phyloP scores from a whole-genome alignment of 1,140 invertebrate species.

The Meloidogyne chitwoodi region DNA sequence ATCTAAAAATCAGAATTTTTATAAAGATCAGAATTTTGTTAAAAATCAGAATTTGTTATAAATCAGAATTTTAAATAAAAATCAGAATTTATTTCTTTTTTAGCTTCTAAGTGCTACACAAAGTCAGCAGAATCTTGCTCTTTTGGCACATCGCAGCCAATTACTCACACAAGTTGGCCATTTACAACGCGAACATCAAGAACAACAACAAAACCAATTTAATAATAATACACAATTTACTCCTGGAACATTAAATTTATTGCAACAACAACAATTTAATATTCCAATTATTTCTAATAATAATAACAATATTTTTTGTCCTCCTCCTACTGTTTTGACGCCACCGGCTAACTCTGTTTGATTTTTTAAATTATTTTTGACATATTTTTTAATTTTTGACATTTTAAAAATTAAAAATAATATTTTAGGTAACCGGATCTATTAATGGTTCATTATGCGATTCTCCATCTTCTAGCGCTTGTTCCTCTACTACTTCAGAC shows the following conservation, averaged over 20 bases:
- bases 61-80: no score
- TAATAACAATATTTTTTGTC: neutral
- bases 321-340: neutral
- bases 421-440: neutral
- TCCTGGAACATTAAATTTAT: neutral
- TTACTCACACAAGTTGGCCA: neutral
- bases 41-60: neutral
- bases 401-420: no score
- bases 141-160: neutral
- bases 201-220: neutral
- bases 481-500: neutral
- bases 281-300: neutral
- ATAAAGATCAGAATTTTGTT: no score
- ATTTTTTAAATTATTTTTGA: neutral
- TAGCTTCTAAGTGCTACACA: neutral
- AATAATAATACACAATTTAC: neutral
- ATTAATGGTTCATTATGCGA: neutral
- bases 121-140: neutral
- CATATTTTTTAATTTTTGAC: neutral
- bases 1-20: no score
- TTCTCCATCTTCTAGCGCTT: neutral
- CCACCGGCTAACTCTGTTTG: neutral
- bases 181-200: neutral
- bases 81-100: neutral
- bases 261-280: neutral